Percentiles rank a stretch among this genome's conserved stretches.
Evolutionary conservation across 1,140 invertebrate genomes (phyloP).

Genomic region (Drosophila azteca): DNA sequence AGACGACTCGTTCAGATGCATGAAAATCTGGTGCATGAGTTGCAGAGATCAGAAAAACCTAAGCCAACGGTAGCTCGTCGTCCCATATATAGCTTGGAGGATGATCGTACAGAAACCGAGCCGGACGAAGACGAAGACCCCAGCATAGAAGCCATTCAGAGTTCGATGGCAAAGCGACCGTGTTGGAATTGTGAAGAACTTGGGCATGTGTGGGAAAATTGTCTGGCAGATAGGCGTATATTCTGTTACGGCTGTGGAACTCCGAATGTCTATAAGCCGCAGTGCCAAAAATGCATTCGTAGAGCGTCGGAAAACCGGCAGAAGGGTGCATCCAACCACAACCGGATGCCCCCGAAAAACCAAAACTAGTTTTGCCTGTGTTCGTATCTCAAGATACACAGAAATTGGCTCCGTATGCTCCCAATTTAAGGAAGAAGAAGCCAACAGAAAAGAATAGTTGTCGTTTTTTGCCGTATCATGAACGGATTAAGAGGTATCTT

Average conservation of each 20-base stretch:
- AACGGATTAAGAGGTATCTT: constrained; percentile 1
- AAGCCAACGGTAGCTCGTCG: too few species aligned
- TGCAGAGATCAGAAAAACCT: background rate
- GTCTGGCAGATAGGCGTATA: too few species aligned
- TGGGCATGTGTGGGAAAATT: too few species aligned
- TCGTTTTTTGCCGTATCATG: background rate
- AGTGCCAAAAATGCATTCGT: background rate
- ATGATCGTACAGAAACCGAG: too few species aligned
- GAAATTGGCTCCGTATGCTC: too few species aligned
- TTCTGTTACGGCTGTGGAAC: background rate
- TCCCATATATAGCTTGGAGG: too few species aligned
- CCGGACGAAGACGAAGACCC: background rate
- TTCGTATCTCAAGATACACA: background rate
- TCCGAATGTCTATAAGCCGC: constrained; percentile 26
- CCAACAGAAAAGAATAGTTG: background rate
- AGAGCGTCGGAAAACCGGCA: constrained; percentile 5
- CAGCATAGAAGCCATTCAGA: background rate
- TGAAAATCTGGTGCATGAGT: background rate
- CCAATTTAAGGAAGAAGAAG: background rate
- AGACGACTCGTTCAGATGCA: background rate
- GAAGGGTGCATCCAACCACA: constrained; percentile 2
- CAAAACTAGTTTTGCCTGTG: background rate
- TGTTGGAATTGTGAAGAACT: too few species aligned
- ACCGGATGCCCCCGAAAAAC: constrained; percentile 1
- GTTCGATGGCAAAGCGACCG: too few species aligned